Evolutionary conservation across 2,113 vertebrate species (phyloP), one percentile per base, ranked within the genome.

Genomic region (Tenrec ecaudatus): DNA sequence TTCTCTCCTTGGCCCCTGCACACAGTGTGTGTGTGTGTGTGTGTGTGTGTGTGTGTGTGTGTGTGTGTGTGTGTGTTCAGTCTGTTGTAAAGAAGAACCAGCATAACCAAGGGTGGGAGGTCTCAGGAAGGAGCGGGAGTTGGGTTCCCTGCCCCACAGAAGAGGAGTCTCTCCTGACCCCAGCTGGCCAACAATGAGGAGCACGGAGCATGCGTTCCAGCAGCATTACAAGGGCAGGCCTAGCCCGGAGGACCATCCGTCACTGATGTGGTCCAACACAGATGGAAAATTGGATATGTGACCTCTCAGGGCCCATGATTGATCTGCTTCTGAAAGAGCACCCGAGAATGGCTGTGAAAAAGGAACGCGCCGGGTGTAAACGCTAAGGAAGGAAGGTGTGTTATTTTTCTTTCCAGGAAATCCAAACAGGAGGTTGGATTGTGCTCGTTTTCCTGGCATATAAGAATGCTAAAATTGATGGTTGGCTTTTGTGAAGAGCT

Each of bases 371-470:
- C 6, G 3, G 0, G 20, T 40, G 82, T 47, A 64, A 25, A 66
- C 60, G 43, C 22, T 2, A 89, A 80, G 19, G 23, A 19, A 58
- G 23, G 66, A 64, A 29, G 66, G 47, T 31, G 40, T 17, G 31
- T 22, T 57, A 53, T 88, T 31, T 64, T 31, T 68, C 31, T 62
- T 68, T 60, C 36, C 36, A 81, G 75, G 58, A 88, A 85, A 79
- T 83, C 77, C 88, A 84, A 95, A 27, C 58, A 80, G 57, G 92
- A 96, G n/a, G 25, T 89, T 73, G 58, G 89, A 95, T 96, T 97
- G 94, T 96, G 84, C 90, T 97, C 96, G 86, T 96, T 98, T 97
- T 97, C 93, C 90, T 96, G 96, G 90, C 66, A 96, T 81, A 96
- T 96, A 95, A 95, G 2, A 77, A 27, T 80, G 58, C 94, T 92